Percentiles rank a stretch among this genome's conserved stretches.
These are phyloP conservation scores for Lucilia sericata DNA, from an alignment of 1,140 invertebrate genomes.

Conservation along the genomic window DNA sequence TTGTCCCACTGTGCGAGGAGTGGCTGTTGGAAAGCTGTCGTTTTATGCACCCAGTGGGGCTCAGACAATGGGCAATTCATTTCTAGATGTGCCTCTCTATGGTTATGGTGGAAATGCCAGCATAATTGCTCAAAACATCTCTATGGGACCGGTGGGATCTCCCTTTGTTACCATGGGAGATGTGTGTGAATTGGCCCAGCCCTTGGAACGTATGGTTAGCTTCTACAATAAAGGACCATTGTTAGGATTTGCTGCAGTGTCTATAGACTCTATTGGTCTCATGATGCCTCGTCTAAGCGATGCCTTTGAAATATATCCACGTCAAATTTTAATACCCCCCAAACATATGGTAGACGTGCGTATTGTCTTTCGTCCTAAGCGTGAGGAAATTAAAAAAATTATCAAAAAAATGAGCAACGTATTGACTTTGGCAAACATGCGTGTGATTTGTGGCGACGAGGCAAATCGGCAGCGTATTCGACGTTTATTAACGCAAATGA, in stretches of 20 bases:
- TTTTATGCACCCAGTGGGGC: conserved; percentile 56
- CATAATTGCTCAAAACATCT: conserved; percentile 56
- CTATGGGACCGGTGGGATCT: conserved; percentile 60
- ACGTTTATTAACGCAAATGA: conserved; percentile 57
- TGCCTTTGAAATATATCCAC: conserved; percentile 59
- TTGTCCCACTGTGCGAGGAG: conserved; percentile 63
- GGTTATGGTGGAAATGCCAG: conserved; percentile 63
- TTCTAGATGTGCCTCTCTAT: conserved; percentile 52
- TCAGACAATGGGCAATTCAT: conserved; percentile 51
- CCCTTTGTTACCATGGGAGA: conserved; percentile 63
- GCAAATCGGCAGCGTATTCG: conserved; percentile 64
- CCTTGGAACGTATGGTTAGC: conserved; percentile 56
- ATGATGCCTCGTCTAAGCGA: conserved; percentile 59
- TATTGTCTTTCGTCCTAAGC: conserved; percentile 58
- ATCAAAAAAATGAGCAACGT: conserved; percentile 59
- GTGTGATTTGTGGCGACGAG: conserved; percentile 64
- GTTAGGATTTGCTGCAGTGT: conserved; percentile 59
- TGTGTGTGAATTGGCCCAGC: conserved; percentile 56
- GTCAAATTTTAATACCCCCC: conserved; percentile 55
- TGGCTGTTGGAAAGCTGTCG: conserved; percentile 57
- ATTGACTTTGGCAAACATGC: conserved; percentile 62
- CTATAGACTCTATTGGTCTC: conserved; percentile 59
- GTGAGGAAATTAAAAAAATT: conserved; percentile 65
- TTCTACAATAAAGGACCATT: conserved; percentile 64
- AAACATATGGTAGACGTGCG: conserved; percentile 52